Evolutionary conservation across 2,888 invertebrate species (phyloP), one percentile per base, ranked within the genome.

Genomic region (Drosophila affinis): DNA sequence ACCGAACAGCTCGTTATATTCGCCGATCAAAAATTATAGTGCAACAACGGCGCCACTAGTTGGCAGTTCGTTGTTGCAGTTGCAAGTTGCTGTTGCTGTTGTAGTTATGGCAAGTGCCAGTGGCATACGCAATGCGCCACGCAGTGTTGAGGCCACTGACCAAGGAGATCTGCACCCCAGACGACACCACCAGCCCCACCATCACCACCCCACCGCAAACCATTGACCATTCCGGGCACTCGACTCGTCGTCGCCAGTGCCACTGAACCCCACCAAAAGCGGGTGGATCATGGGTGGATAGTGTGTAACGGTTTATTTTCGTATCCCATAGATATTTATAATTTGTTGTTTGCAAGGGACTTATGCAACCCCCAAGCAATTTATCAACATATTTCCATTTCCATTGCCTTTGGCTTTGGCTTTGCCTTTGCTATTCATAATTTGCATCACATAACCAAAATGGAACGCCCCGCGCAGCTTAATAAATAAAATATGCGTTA

Each of bases 11-110:
- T 78, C 55, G 86, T 86, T 85, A 87, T 82, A 81, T 79, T 67
- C 71, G 88, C 72, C 54, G 82, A 79, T 79, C 79, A 79, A 64
- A 87, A 88, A 83, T 87, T 86, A 83, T 86, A 83, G 88, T 87
- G 84, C 84, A 81, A 68, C 72, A 68, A 72, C 83, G 77, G 62
- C 61, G 61, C 53, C 65, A 63, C 62, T 52, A 54, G 59, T 60
- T 55, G 17, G 24, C 51, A 53, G 58, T 68, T 39, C 39, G 39
- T 39, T 39, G 39, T 39, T n/a, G 63, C 32, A 18, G 32, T 51
- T 59, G 53, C 69, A 18, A n/a, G 32, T 46, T 59, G 58, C 54
- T 12, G 47, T 21, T 46, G 60, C 18, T 18, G 60, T 61, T 54
- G 61, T 44, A 44, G 65, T 48, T 45, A 44, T 29, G 29, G 29